Evolutionary conservation across 1,140 invertebrate genomes (phyloP).

Genomic region (Neomicropteryx cornuta): DNA sequence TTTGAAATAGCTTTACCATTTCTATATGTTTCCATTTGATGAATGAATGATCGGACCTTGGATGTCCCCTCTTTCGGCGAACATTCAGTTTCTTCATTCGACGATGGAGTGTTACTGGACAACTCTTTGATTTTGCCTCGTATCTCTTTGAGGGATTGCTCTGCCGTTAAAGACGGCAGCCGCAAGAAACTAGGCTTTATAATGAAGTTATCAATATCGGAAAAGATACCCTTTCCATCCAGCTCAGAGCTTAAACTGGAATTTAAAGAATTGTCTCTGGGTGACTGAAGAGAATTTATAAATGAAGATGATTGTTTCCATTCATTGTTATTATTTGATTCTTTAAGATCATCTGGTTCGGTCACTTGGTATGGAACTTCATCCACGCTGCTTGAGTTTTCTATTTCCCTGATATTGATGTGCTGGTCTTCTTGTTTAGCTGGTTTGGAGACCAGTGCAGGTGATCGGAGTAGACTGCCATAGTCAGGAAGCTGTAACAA

Average conservation of each 20-base stretch:
- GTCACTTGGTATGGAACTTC: constrained; percentile 34
- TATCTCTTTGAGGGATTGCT: constrained; percentile 45
- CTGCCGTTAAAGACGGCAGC: constrained; percentile 39
- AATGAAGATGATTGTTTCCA: too few species aligned
- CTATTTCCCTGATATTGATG: too few species aligned
- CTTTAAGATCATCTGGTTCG: constrained; percentile 33
- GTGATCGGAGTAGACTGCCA: too few species aligned
- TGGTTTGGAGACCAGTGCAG: constrained; percentile 14
- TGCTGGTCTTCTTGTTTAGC: too few species aligned
- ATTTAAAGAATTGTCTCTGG: too few species aligned
- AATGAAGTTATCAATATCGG: constrained; percentile 11
- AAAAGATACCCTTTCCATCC: too few species aligned
- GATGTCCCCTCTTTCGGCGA: constrained; percentile 15
- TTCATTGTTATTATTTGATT: constrained; percentile 18
- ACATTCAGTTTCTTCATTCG: constrained; percentile 16
- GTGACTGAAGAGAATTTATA: too few species aligned
- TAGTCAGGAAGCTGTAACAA: too few species aligned
- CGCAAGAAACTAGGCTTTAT: constrained; percentile 13
- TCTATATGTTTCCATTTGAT: constrained; percentile 16
- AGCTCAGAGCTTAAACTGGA: too few species aligned
- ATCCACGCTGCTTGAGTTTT: constrained; percentile 19
- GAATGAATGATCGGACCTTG: constrained; percentile 21
- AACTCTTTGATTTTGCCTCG: constrained; percentile 39
- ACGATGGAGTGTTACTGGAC: constrained; percentile 27
- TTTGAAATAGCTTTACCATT: constrained; percentile 23